Conservation (phyloP, 2,113 vertebrate species). For the Elephas maximus region DNA sequence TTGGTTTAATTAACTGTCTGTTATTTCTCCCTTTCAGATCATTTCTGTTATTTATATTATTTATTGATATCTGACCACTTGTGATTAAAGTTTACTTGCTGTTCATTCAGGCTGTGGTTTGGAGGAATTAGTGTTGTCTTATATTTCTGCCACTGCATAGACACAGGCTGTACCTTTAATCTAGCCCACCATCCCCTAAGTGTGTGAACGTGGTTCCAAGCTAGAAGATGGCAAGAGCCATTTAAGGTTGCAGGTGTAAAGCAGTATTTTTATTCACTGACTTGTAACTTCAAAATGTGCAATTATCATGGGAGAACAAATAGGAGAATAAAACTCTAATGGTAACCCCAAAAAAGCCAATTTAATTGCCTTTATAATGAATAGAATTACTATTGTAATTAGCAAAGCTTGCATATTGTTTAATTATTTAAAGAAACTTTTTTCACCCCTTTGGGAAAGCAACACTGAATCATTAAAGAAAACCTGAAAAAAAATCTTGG, state of each 20-base stretch:
- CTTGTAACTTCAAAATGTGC: slow-evolving; percentile 80
- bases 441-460: neutral
- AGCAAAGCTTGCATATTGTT: slow-evolving; percentile 58
- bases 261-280: slow-evolving; percentile 80
- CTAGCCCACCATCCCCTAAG: neutral
- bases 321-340: slow-evolving; percentile 79
- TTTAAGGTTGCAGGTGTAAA: neutral
- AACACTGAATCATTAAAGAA: slow-evolving; percentile 50
- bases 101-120: neutral
- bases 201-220: neutral
- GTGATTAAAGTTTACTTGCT: neutral
- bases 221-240: neutral
- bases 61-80: neutral
- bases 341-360: slow-evolving; percentile 69
- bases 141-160: neutral
- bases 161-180: neutral
- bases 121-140: neutral
- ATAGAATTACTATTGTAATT: slow-evolving; percentile 40
- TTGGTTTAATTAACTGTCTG: neutral
- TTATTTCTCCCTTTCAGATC: neutral
- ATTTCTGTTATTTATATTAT: neutral
- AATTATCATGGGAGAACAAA: slow-evolving; percentile 74
- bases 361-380: slow-evolving; percentile 66
- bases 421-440: slow-evolving; percentile 55
- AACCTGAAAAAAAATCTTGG: slow-evolving; percentile 32